Base-by-base conservation (phyloP, 2,888 invertebrate genomes). In the Drosophila melanocephala region DNA sequence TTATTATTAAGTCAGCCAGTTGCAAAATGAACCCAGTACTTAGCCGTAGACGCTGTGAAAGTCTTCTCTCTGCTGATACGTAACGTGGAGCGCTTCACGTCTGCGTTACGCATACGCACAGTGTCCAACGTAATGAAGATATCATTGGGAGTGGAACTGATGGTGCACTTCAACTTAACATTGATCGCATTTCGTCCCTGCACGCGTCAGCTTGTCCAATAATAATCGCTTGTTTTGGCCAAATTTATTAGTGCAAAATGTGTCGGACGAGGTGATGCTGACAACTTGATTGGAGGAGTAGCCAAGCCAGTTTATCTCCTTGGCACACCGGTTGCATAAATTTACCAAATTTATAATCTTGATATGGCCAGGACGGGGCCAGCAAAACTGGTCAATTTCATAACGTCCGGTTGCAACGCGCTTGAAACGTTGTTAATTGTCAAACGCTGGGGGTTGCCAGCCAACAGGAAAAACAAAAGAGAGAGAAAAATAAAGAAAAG, bases 371-470 rank as follows among this genome's bases (percentile, higher is more conserved):
- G 73, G 75, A 71, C 78, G 47, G 83, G 68, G 50, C 58, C 70
- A 72, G 66, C 50, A 47, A 62, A 89, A 90, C 87, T 87, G 85
- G 90, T 68, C 59, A 90, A 87, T 90, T 90, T 90, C 90, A 89
- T 90, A 90, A 90, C 78, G 84, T 90, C 91, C 91, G 90, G 91
- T 91, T 89, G 73, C 35, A 82, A 83, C 83, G 85, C 77, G 89
- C 90, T 90, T 90, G 86, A 90, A 90, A 90, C 80, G 90, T 84
- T 80, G 90, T 87, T 88, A 87, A 90, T 90, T 90, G 89, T 81
- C 84, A 47, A 67, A 62, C 50, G 82, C 66, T 72, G 75, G 79
- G 75, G 81, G 77, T 76, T 72, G 78, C 77, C 72, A 58, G 76
- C 68, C 58, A 81, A 61, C 75, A 84, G 81, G 81, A 85, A 77